Conservation (phyloP, 2,888 invertebrate genomes). For the Acleris literana region DNA sequence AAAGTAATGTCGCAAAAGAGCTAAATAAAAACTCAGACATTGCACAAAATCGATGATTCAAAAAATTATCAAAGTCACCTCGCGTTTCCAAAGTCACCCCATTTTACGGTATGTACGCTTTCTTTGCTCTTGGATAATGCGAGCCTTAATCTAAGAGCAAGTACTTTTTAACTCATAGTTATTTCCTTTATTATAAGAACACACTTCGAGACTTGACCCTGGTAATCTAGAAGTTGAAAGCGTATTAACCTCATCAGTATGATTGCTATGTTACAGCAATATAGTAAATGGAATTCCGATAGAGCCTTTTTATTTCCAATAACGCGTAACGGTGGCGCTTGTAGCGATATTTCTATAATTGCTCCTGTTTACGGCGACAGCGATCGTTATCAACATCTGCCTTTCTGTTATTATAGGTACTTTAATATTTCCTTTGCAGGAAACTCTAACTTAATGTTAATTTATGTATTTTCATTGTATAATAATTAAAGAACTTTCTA, state of each 20-base stretch:
- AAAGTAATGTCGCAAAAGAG: no score
- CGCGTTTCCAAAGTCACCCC: no score
- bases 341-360: conserved; percentile 23
- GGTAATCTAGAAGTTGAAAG: no score
- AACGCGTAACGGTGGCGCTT: conserved; percentile 13
- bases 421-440: neutral
- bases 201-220: no score
- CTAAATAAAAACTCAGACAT: no score
- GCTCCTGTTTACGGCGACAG: conserved; percentile 15
- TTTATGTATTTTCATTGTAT: conserved; percentile 2
- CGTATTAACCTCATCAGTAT: neutral
- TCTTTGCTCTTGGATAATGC: neutral
- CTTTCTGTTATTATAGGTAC: conserved; percentile 8
- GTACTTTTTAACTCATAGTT: neutral
- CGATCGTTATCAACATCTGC: conserved; percentile 21
- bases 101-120: conserved; percentile 6
- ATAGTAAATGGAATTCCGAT: conserved; percentile 1
- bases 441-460: conserved; percentile 8
- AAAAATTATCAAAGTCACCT: no score
- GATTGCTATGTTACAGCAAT: neutral
- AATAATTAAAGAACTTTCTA: neutral
- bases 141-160: neutral
- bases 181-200: no score
- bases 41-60: no score
- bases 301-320: neutral